Evolutionary conservation across 2,888 invertebrate species (phyloP).

Genomic region (Panopea generosa): DNA sequence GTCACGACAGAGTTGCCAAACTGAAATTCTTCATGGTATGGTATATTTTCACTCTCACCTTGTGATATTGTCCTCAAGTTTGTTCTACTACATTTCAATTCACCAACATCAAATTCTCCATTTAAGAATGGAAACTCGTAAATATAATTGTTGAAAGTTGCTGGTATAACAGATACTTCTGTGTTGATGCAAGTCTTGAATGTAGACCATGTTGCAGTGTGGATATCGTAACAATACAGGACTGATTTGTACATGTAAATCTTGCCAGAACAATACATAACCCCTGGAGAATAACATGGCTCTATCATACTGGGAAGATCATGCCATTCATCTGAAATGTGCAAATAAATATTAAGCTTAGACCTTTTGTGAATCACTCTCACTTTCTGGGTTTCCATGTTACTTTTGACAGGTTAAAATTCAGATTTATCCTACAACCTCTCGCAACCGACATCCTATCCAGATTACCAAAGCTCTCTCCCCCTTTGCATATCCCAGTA

Average conservation of each 20-base stretch:
- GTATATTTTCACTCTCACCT: neutral
- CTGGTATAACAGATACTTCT: constrained; percentile 11
- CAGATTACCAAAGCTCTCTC: no score
- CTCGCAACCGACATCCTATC: no score
- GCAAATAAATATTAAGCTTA: neutral
- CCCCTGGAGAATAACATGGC: constrained; percentile 25
- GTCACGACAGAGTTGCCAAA: constrained; percentile 19
- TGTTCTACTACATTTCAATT: neutral
- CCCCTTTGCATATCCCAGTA: no score
- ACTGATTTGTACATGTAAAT: constrained; percentile 24
- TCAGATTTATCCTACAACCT: neutral
- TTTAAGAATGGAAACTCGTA: constrained; percentile 39
- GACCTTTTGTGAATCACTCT: neutral
- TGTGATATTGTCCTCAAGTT: neutral
- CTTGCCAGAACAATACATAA: constrained; percentile 27
- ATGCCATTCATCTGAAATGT: constrained; percentile 39
- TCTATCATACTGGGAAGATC: constrained; percentile 31
- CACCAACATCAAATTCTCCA: no score
- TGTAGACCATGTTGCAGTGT: constrained; percentile 27
- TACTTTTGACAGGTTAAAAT: neutral
- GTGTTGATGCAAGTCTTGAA: neutral
- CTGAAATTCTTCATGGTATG: constrained; percentile 11
- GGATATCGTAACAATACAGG: constrained; percentile 26
- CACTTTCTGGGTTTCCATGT: neutral
- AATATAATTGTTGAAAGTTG: constrained; percentile 22